Evolutionary conservation across 2,797 vertebrate genomes (phyloP).

Genomic region (Adelosebastes latens): DNA sequence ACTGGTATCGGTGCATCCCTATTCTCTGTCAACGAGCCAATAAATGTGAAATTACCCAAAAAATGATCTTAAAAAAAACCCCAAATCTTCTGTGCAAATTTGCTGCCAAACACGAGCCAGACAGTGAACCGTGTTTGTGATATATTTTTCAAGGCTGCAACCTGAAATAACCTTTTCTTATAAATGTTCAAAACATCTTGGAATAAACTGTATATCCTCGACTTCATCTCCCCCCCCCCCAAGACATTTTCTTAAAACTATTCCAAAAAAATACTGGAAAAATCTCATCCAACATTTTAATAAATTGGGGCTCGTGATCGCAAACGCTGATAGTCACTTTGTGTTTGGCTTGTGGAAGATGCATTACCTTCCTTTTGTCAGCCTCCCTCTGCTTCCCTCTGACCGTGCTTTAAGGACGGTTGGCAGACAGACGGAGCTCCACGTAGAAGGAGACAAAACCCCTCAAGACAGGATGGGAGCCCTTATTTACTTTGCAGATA

Average conservation of each 20-base stretch:
- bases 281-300: constrained; percentile 5
- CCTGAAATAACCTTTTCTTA: background rate
- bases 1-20: background rate
- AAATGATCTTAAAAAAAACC: no score
- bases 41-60: background rate
- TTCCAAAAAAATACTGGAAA: constrained; percentile 10
- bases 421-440: constrained; percentile 43
- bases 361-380: constrained; percentile 7
- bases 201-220: background rate
- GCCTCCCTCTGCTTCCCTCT: constrained; percentile 15
- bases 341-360: constrained; percentile 25
- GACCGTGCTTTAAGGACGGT: constrained; percentile 30
- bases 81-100: background rate
- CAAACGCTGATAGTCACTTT: constrained; percentile 10
- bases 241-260: background rate
- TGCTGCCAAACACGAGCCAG: background rate
- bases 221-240: background rate
- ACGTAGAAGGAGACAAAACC: constrained; percentile 59
- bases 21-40: background rate
- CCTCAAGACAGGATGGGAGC: constrained; percentile 65
- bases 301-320: background rate
- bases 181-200: background rate
- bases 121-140: background rate
- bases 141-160: background rate
- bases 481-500: constrained; percentile 77